phyloP scores from a whole-genome alignment of 2,888 invertebrate genomes.

The Dynastes tityus region DNA sequence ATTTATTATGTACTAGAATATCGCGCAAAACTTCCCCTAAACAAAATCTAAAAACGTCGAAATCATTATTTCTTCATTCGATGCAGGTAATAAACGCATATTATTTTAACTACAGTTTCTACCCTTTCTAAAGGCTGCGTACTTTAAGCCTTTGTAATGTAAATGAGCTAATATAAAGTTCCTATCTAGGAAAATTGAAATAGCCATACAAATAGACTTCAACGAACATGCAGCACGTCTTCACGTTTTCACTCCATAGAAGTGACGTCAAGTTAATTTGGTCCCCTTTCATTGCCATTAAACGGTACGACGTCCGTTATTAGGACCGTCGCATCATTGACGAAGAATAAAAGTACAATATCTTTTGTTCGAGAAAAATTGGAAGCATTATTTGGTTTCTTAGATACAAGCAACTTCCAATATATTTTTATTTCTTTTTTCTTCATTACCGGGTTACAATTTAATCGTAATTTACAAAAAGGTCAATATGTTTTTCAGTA shows the following conservation, averaged over 20 bases:
- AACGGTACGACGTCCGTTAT: not conserved
- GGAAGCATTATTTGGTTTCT: not conserved
- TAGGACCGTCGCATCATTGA: not conserved
- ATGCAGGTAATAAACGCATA: too few relatives aligned
- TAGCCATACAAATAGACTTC: slow-evolving; percentile 22
- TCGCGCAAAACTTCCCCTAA: too few relatives aligned
- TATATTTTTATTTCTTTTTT: too few relatives aligned
- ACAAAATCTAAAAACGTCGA: too few relatives aligned
- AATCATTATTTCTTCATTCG: too few relatives aligned
- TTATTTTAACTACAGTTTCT: too few relatives aligned
- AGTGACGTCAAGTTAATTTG: slow-evolving; percentile 27
- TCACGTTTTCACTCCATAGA: slow-evolving; percentile 14
- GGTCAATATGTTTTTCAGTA: too few relatives aligned
- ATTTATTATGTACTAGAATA: too few relatives aligned
- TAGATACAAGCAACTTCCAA: too few relatives aligned
- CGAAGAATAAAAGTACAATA: not conserved
- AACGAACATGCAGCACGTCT: slow-evolving; percentile 1
- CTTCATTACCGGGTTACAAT: too few relatives aligned
- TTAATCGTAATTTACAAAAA: too few relatives aligned
- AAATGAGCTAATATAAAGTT: not conserved
- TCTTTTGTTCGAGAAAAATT: slow-evolving; percentile 1
- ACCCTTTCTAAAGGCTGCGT: not conserved
- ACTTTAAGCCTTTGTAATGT: not conserved
- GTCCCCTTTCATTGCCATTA: slow-evolving; percentile 21
- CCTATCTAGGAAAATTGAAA: not conserved